phyloP scores from a whole-genome alignment of 2,797 vertebrate genomes.

The Varecia variegata region DNA sequence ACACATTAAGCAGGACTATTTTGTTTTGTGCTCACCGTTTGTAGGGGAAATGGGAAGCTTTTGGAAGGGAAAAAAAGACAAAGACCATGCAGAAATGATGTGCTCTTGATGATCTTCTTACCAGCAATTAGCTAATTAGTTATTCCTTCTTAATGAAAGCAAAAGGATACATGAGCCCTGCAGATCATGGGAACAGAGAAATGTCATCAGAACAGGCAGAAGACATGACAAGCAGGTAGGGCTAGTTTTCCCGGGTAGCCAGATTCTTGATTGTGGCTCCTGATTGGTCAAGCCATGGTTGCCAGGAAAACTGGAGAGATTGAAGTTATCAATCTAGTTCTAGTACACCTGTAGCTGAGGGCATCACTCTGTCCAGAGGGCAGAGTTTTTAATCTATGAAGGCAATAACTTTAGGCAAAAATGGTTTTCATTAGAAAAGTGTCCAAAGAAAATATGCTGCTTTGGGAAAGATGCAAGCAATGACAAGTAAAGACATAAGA shows the following conservation, averaged over 20 bases:
- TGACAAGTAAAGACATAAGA: not conserved
- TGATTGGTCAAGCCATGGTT: not conserved
- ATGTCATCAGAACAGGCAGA: not conserved
- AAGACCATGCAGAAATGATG: not conserved
- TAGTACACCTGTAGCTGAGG: not conserved
- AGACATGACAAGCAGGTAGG: not conserved
- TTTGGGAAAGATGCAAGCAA: not conserved
- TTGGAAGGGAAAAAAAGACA: not conserved
- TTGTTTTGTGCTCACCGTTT: not conserved
- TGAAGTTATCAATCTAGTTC: not conserved
- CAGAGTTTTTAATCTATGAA: not conserved
- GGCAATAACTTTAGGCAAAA: not conserved
- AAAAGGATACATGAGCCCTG: not conserved
- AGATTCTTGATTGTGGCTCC: not conserved
- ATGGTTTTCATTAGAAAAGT: slow-evolving; percentile 21
- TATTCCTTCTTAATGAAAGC: not conserved
- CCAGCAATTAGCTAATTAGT: not conserved
- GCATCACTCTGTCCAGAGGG: not conserved
- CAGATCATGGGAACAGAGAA: not conserved
- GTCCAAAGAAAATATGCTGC: not conserved
- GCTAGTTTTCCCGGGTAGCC: not conserved
- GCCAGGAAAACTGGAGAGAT: not conserved
- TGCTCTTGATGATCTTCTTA: not conserved
- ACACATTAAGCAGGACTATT: not conserved
- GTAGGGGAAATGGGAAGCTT: not conserved